Base-by-base conservation (phyloP, 2,888 invertebrate species). In the Bruchidius siliquastri region DNA sequence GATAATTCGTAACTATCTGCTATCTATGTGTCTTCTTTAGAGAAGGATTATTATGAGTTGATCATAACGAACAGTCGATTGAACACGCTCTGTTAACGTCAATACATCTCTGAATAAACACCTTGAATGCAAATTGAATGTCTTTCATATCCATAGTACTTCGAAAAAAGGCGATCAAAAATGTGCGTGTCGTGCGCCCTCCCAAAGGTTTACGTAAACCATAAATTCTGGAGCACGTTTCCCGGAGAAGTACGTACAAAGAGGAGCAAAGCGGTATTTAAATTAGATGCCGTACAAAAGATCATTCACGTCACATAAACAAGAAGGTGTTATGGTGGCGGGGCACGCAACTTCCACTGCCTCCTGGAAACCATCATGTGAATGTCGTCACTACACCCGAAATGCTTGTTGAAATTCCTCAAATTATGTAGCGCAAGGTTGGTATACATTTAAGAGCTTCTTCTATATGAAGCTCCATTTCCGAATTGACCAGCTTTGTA, bases 271-370 rank as follows among this genome's bases (percentile, higher is more conserved):
- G 76, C 75, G 78, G 75, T 77, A 78, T 79, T 78, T 74, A 79
- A 78, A 79, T 78, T 77, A 76, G 78, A 74, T 75, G 71, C 77
- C 72, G 76, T 75, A 72, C 76, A 76, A 79, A 78, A 77, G 78
- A 78, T 77, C 78, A 77, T 77, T 77, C 71, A 73, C 73, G 74
- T 76, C 49, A 49, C 74, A 79, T 79, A 78, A 79, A 79, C 75
- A 76, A 76, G 77, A 74, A 71, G 74, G 72, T 71, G 70, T 78
- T 77, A 79, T 77, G 77, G 68, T 73, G 74, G 71, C 72, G 30
- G 26, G 75, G 73, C 79, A 79, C 78, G 79, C 79, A 77, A 78
- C 74, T 72, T 76, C 18, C 8, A 49, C 49, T 13, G 49, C 49
- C 18, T 49, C 3, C 49, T 49, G 49, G 13, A 49, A 49, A 49